Percentiles rank a stretch among this genome's conserved stretches.
These are phyloP conservation scores for Oreotrochilus melanogaster DNA, from an alignment of 2,113 vertebrate species.

Conservation along the genomic window DNA sequence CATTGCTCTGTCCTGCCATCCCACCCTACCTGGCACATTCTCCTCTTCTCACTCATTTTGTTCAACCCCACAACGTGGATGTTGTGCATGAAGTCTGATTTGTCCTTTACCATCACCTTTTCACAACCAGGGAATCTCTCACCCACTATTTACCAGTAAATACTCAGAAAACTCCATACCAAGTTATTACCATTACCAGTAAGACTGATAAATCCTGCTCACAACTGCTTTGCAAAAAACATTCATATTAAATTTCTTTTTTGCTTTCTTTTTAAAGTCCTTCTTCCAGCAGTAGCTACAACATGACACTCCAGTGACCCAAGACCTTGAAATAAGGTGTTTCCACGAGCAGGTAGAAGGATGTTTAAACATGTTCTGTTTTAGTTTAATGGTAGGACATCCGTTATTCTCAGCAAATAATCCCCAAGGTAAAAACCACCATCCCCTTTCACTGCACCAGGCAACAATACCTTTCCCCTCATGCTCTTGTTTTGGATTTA, in stretches of 20 bases:
- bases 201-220: neutral
- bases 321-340: conserved; percentile 67
- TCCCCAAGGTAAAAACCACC: conserved; percentile 77
- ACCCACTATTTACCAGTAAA: neutral
- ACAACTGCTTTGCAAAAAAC: neutral
- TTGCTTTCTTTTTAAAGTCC: neutral
- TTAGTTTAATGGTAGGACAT: conserved; percentile 79
- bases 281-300: conserved; percentile 8
- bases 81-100: neutral
- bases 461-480: conserved; percentile 78
- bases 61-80: neutral
- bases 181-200: neutral
- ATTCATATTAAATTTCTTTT: neutral
- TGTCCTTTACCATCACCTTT: neutral
- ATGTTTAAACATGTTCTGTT: conserved; percentile 76
- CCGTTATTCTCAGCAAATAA: conserved; percentile 77
- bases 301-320: conserved; percentile 38
- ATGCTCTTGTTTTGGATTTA: conserved; percentile 69
- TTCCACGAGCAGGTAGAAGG: conserved; percentile 75
- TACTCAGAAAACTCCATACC: neutral
- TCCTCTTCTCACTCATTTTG: neutral
- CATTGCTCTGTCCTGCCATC: neutral
- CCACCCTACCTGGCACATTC: neutral
- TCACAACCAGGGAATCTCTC: neutral
- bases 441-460: conserved; percentile 61